Percentiles rank a stretch among this genome's conserved stretches.
These are phyloP conservation scores for Hyposoter didymator DNA, from an alignment of 2,888 invertebrate genomes.

Conservation along the genomic window DNA sequence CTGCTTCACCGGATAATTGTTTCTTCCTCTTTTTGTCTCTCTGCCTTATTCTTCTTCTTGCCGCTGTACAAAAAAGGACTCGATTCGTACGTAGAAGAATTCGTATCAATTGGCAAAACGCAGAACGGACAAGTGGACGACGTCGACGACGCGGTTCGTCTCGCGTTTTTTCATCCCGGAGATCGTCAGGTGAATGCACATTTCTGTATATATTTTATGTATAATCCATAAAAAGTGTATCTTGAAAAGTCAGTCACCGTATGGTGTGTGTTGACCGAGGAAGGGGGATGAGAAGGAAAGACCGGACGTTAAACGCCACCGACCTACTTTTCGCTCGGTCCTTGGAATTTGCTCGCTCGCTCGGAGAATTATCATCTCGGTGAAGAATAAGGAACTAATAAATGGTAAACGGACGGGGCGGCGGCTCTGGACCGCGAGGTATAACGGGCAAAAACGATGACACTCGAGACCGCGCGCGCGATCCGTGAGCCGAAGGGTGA, in stretches of 20 bases:
- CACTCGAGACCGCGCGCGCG: constrained; percentile 48
- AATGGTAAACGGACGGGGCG: constrained; percentile 57
- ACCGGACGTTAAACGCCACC: constrained; percentile 59
- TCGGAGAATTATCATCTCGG: constrained; percentile 48
- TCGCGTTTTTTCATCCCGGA: constrained; percentile 22
- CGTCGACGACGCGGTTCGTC: constrained; percentile 13
- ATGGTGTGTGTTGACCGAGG: background rate
- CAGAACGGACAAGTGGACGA: constrained; percentile 8
- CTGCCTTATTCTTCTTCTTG: constrained; percentile 23
- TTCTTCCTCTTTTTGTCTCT: constrained; percentile 17
- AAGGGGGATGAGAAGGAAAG: background rate
- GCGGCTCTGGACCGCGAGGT: constrained; percentile 33
- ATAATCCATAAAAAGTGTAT: constrained; percentile 12
- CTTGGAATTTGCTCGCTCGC: constrained; percentile 49
- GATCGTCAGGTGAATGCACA: constrained; percentile 33
- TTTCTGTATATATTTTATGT: background rate
- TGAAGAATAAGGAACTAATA: constrained; percentile 66
- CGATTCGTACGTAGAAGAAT: constrained; percentile 30
- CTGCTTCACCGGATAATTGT: constrained; percentile 53
- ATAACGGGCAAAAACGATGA: constrained; percentile 62
- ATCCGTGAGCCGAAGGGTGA: constrained; percentile 50
- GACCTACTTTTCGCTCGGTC: constrained; percentile 62
- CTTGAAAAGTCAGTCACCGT: constrained; percentile 4
- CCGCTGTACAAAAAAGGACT: constrained; percentile 34
- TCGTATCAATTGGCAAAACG: constrained; percentile 48